These are phyloP conservation scores for Marmota flaviventris DNA, from an alignment of 2,113 vertebrate genomes.

Conservation along the genomic window DNA sequence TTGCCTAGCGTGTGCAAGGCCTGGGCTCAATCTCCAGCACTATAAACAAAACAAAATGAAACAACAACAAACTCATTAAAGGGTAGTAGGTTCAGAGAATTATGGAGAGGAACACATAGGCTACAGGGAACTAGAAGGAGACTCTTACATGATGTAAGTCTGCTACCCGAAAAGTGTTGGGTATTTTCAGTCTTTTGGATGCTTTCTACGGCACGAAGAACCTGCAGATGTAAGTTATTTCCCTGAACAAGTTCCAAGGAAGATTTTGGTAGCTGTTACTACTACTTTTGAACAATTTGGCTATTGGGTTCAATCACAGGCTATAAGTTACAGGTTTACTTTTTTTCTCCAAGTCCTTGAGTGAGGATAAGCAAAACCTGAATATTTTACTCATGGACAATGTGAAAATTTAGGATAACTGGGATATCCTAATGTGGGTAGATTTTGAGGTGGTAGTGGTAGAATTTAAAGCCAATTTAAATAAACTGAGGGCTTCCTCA, in stretches of 20 bases:
- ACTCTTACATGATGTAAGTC: background rate
- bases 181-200: background rate
- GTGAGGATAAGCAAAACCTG: background rate
- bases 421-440: background rate
- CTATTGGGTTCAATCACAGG: background rate
- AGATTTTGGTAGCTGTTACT: background rate
- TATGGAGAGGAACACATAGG: background rate
- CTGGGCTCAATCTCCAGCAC: background rate
- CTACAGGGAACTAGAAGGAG: background rate
- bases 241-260: background rate
- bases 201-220: background rate
- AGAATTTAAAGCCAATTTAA: background rate
- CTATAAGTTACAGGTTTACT: background rate
- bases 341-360: background rate
- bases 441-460: background rate
- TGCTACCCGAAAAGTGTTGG: background rate
- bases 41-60: background rate
- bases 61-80: background rate
- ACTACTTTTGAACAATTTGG: background rate
- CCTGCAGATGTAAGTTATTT: background rate
- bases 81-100: background rate
- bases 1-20: background rate
- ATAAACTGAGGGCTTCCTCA: background rate
- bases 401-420: background rate
- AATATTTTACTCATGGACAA: background rate